Evolutionary conservation across 2,113 vertebrate species (phyloP).

Genomic region (Conger conger): DNA sequence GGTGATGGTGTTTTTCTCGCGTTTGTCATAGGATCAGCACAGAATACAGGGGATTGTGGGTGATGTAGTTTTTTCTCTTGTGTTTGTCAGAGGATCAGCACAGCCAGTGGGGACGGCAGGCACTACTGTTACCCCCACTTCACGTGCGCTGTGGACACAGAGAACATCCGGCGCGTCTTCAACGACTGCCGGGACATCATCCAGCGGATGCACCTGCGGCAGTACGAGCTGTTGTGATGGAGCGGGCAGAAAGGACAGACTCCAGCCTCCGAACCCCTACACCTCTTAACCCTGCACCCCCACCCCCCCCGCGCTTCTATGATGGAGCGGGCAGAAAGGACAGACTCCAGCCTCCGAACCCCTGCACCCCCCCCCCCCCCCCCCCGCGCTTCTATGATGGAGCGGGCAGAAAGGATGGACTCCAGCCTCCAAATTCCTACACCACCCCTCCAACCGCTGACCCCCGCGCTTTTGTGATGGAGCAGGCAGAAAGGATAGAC

Average conservation of each 20-base stretch:
- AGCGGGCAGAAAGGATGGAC: too few species aligned
- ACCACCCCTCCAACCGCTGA: conserved; percentile 37
- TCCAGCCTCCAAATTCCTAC: conserved; percentile 17
- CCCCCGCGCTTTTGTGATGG: too few species aligned
- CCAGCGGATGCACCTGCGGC: conserved; percentile 98
- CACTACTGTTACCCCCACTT: conserved; percentile 99
- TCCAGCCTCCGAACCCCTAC: conserved; percentile 15
- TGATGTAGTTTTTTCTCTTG: neutral
- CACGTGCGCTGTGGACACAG: conserved; percentile 97
- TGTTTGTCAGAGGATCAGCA: conserved; percentile 92
- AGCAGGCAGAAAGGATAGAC: too few species aligned
- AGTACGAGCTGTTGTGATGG: conserved; percentile 98
- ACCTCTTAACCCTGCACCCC: conserved; percentile 1
- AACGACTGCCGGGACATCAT: conserved; percentile 99
- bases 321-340: conserved; percentile 35
- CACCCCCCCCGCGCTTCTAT: neutral
- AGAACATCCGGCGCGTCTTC: conserved; percentile 98
- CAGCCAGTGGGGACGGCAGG: conserved; percentile 93
- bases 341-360: conserved; percentile 25
- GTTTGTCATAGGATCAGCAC: too few species aligned
- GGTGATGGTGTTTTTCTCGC: too few species aligned
- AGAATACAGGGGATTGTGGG: too few species aligned
- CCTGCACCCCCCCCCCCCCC: conserved; percentile 4
- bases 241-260: conserved; percentile 50
- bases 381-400: too few species aligned